Evolutionary conservation across 2,888 invertebrate species (phyloP).

Genomic region (Chaetoderma sp.): DNA sequence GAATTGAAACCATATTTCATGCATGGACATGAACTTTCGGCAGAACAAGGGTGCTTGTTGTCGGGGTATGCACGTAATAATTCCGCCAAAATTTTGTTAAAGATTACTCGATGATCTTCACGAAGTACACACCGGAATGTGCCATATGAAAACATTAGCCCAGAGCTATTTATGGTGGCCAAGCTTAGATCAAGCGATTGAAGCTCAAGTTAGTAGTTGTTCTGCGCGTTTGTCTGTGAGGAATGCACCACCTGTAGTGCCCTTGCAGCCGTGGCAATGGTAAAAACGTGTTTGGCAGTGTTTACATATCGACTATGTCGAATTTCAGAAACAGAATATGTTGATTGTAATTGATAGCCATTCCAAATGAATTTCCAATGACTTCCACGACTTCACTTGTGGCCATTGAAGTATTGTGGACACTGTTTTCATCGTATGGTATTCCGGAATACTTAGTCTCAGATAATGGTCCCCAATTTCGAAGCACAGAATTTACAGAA

Average conservation of each 20-base stretch:
- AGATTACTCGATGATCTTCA: conserved; percentile 45
- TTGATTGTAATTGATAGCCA: conserved; percentile 63
- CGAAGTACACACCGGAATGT: too few relatives aligned
- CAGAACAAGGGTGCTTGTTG: conserved; percentile 23
- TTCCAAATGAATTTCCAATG: conserved; percentile 67
- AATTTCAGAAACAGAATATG: conserved; percentile 52
- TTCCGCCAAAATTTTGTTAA: conserved; percentile 33
- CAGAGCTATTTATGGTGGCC: too few relatives aligned
- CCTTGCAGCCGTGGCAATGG: conserved; percentile 49
- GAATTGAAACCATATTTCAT: conserved; percentile 20
- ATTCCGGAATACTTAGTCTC: conserved; percentile 51
- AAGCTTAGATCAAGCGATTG: conserved; percentile 36
- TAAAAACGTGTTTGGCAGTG: conserved; percentile 60
- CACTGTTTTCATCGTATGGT: conserved; percentile 45
- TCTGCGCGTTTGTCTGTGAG: conserved; percentile 33
- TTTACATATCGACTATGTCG: conserved; percentile 70
- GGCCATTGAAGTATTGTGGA: conserved; percentile 37
- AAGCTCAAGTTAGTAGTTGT: conserved; percentile 43
- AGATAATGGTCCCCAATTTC: conserved; percentile 60
- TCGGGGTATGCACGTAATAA: conserved; percentile 36
- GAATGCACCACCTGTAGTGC: conserved; percentile 36
- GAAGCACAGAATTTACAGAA: conserved; percentile 39
- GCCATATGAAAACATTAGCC: too few relatives aligned
- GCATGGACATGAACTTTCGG: conserved; percentile 23
- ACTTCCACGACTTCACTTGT: conserved; percentile 21